Percentiles rank a stretch among this genome's conserved stretches.
phyloP scores from a whole-genome alignment of 2,888 invertebrate genomes.

The Zygothrica quintamaculata region DNA sequence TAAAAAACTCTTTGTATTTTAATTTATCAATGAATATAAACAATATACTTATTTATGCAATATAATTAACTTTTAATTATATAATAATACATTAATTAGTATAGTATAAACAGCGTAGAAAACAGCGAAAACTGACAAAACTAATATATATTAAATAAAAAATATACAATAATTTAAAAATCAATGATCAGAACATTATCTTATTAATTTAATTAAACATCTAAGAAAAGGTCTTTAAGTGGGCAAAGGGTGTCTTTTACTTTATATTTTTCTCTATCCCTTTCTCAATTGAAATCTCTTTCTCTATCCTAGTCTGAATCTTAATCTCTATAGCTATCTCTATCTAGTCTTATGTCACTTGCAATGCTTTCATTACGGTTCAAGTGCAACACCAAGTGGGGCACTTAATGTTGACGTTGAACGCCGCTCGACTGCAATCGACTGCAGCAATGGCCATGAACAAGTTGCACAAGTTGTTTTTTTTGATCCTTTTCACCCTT shows the following conservation, averaged over 20 bases:
- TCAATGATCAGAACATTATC: too few species aligned
- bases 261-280: slow-evolving; percentile 5
- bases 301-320: not conserved
- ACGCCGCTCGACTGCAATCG: slow-evolving; percentile 28
- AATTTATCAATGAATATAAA: too few species aligned
- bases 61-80: too few species aligned
- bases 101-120: too few species aligned
- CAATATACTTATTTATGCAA: too few species aligned
- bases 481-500: too few species aligned
- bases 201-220: too few species aligned
- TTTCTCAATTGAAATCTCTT: not conserved
- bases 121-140: too few species aligned
- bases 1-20: too few species aligned
- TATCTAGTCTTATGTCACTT: slow-evolving; percentile 44
- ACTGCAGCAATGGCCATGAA: slow-evolving; percentile 51
- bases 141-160: too few species aligned
- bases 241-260: slow-evolving; percentile 5
- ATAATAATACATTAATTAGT: too few species aligned
- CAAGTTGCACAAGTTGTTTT: slow-evolving; percentile 19
- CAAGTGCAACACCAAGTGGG: slow-evolving; percentile 76
- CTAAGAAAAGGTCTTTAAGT: not conserved
- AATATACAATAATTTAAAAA: too few species aligned
- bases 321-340: not conserved
- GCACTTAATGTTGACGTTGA: slow-evolving; percentile 66
- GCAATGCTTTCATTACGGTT: slow-evolving; percentile 77